Percentiles rank a stretch among this genome's conserved stretches.
Conservation (phyloP, 2,113 vertebrate genomes). For the Sprattus sprattus region DNA sequence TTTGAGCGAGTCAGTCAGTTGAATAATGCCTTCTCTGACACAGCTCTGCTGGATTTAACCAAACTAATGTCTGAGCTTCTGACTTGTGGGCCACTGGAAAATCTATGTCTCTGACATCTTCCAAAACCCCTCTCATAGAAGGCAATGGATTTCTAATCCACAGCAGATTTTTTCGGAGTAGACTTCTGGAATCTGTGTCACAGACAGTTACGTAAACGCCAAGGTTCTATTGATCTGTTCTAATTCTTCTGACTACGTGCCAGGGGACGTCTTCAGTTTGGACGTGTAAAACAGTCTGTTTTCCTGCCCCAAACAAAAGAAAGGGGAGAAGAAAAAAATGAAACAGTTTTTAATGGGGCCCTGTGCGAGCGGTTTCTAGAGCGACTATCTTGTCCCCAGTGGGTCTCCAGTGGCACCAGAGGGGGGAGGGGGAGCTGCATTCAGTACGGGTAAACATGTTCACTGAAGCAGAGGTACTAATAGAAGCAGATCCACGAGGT, state of each 20-base stretch:
- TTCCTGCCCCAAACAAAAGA: background rate
- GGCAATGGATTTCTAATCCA: background rate
- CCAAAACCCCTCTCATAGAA: background rate
- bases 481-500: slow-evolving; percentile 49
- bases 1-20: background rate
- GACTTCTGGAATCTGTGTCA: slow-evolving; percentile 12
- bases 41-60: background rate
- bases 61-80: background rate
- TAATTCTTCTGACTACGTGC: background rate
- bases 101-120: background rate
- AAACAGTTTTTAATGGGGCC: slow-evolving; percentile 71
- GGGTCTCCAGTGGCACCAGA: slow-evolving; percentile 67
- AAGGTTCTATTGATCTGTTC: background rate
- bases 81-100: background rate
- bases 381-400: slow-evolving; percentile 67
- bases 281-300: background rate
- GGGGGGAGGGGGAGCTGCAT: slow-evolving; percentile 57
- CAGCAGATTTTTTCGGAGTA: background rate
- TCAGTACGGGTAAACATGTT: slow-evolving; percentile 69
- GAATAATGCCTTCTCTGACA: background rate
- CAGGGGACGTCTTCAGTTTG: background rate
- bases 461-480: slow-evolving; percentile 67
- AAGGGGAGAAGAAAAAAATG: slow-evolving; percentile 15
- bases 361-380: slow-evolving; percentile 71
- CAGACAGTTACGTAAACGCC: background rate